A percentile compares a stretch with the other conserved stretches of the same genome.
phyloP scores from a whole-genome alignment of 1,140 invertebrate species.

The Ceratosolen fusciceps region DNA sequence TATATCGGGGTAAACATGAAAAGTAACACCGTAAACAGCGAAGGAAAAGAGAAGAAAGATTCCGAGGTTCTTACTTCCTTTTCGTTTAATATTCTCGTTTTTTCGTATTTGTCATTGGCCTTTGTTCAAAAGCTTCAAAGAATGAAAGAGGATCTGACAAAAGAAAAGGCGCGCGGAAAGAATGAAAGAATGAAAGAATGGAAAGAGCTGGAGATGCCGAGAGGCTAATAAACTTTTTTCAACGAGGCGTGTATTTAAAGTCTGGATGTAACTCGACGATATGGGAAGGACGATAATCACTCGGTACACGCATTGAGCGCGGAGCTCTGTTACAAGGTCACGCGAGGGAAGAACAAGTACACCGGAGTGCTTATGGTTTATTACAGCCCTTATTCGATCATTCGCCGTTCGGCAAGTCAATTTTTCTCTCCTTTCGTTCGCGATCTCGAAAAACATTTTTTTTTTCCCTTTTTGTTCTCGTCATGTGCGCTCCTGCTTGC shows the following conservation, averaged over 20 bases:
- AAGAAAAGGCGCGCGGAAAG: background rate
- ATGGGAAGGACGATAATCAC: conserved; percentile 41
- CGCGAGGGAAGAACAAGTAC: background rate
- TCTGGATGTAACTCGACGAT: background rate
- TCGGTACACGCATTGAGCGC: background rate
- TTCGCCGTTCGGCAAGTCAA: background rate
- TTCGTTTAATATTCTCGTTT: background rate
- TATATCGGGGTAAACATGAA: background rate
- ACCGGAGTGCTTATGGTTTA: background rate
- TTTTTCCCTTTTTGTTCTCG: conserved; percentile 20
- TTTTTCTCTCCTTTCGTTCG: conserved; percentile 10
- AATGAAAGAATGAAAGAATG: background rate
- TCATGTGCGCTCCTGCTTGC: background rate
- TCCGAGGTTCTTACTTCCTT: conserved; percentile 17
- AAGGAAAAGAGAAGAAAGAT: background rate
- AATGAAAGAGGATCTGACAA: background rate
- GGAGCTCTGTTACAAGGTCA: conserved; percentile 45
- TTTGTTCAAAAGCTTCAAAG: background rate
- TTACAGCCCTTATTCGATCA: background rate
- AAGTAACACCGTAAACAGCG: conserved; percentile 31
- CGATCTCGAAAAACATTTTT: conserved; percentile 26
- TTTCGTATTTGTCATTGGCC: conserved; percentile 14
- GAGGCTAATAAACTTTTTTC: conserved; percentile 25
- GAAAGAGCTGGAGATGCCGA: background rate
- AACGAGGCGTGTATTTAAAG: background rate